phyloP scores from a whole-genome alignment of 2,888 invertebrate genomes.

The Drosophila seclusa region DNA sequence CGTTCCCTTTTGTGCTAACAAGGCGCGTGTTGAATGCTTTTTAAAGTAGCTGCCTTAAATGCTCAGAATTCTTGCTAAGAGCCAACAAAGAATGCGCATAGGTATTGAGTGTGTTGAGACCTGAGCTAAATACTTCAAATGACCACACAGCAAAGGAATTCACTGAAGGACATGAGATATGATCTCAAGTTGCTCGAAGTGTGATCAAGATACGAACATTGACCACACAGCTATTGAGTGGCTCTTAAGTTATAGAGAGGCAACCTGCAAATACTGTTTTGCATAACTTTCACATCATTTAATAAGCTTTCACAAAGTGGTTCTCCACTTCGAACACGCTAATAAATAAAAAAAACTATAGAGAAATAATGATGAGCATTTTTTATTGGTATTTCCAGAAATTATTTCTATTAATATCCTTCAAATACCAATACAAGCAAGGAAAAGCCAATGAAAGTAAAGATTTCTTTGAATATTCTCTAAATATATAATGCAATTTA shows the following conservation, averaged over 20 bases:
- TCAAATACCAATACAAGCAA: neutral
- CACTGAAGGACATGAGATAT: constrained; percentile 18
- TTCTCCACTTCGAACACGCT: neutral
- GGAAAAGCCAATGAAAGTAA: neutral
- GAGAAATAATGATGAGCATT: neutral
- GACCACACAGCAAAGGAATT: constrained; percentile 41
- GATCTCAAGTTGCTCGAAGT: constrained; percentile 14
- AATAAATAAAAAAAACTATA: neutral
- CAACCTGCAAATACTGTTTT: neutral
- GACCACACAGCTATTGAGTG: neutral
- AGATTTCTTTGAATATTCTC: neutral
- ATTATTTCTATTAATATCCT: neutral
- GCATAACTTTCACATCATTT: neutral
- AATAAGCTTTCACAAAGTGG: neutral
- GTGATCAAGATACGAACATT: neutral
- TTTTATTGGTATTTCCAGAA: neutral
- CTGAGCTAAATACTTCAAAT: constrained; percentile 24
- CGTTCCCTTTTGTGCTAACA: constrained; percentile 64
- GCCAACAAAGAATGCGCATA: constrained; percentile 20
- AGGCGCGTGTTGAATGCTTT: constrained; percentile 61
- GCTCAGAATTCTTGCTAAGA: constrained; percentile 40
- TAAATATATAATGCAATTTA: neutral
- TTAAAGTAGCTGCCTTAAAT: constrained; percentile 51
- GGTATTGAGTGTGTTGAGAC: constrained; percentile 22
- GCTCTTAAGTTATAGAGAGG: neutral